Percentiles rank a stretch among this genome's conserved stretches.
Evolutionary conservation across 2,888 invertebrate species (phyloP).

Genomic region (Caenorhabditis zanzibari): DNA sequence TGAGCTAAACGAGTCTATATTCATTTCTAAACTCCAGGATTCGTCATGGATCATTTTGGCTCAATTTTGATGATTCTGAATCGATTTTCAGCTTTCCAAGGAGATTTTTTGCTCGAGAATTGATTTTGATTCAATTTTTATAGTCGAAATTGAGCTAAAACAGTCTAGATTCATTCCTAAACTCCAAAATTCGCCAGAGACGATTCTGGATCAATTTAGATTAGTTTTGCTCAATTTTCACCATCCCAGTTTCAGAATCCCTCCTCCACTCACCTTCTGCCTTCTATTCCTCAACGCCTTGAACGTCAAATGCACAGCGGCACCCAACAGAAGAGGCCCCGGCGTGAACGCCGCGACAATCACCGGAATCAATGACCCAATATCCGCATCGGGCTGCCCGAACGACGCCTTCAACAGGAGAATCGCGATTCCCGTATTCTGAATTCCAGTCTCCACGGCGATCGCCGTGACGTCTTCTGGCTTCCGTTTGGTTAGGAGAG

Average conservation of each 20-base stretch:
- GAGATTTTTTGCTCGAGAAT: too few species aligned
- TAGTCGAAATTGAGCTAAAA: not conserved
- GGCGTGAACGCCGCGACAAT: constrained; percentile 96
- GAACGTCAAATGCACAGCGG: constrained; percentile 78
- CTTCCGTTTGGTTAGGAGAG: constrained; percentile 80
- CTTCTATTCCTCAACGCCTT: constrained; percentile 72
- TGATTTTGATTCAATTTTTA: too few species aligned
- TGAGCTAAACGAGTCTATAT: too few species aligned
- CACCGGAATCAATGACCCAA: constrained; percentile 90
- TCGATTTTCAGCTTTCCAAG: too few species aligned
- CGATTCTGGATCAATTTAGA: too few species aligned
- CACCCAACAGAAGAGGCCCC: constrained; percentile 87
- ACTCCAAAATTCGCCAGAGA: too few species aligned
- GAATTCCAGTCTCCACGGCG: constrained; percentile 84
- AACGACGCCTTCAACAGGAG: constrained; percentile 83
- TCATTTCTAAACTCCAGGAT: too few species aligned
- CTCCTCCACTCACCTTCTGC: constrained; percentile 30
- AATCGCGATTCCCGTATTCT: constrained; percentile 85
- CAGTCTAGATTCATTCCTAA: too few species aligned
- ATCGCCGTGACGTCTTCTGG: constrained; percentile 83
- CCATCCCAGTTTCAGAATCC: too few species aligned
- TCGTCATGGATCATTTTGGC: too few species aligned
- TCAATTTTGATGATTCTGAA: too few species aligned
- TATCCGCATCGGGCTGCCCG: constrained; percentile 83
- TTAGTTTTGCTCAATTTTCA: too few species aligned